Conservation (phyloP, 2,113 vertebrate species). For the Microcebus lehilahytsara region DNA sequence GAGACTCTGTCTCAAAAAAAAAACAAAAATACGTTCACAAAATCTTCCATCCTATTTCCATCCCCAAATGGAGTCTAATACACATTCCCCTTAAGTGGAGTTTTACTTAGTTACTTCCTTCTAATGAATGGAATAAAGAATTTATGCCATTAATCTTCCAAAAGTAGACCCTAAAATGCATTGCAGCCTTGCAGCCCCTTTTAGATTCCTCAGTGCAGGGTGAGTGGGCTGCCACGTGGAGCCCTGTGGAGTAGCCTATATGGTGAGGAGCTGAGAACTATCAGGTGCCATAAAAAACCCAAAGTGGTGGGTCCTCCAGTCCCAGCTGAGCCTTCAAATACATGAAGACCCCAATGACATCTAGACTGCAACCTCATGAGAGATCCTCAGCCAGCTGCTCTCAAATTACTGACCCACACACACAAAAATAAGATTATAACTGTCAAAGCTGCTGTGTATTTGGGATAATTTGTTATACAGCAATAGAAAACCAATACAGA, state of each 20-base stretch:
- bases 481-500: not conserved
- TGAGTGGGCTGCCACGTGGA: too few relatives aligned
- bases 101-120: not conserved
- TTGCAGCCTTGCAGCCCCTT: not conserved
- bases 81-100: not conserved
- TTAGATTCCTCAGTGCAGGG: not conserved
- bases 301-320: not conserved
- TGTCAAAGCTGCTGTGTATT: too few relatives aligned
- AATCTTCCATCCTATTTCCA: not conserved
- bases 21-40: too few relatives aligned
- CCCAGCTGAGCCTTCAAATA: not conserved
- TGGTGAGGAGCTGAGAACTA: not conserved
- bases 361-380: not conserved
- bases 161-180: not conserved
- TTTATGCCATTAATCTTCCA: not conserved
- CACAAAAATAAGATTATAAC: not conserved
- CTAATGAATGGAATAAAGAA: not conserved
- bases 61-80: not conserved
- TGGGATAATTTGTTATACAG: not conserved
- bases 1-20: too few relatives aligned
- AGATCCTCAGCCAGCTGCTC: not conserved
- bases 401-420: not conserved
- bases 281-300: not conserved
- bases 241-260: not conserved
- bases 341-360: not conserved